Conservation (phyloP, 2,888 invertebrate genomes). For the Drosophila picticornis region DNA sequence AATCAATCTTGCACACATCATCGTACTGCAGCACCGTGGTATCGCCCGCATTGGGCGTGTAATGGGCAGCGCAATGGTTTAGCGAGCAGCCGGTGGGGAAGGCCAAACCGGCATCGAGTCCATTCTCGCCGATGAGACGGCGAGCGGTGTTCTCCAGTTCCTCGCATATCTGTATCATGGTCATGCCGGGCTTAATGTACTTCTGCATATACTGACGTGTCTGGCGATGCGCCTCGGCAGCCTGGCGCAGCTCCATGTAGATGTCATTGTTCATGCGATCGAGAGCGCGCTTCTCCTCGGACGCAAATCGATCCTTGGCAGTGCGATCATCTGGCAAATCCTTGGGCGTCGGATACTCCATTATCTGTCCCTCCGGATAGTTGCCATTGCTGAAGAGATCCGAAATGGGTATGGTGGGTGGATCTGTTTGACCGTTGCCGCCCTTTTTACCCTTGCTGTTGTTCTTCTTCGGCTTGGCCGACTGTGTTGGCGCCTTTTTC, state of each 20-base stretch:
- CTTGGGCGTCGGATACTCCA: slow-evolving; percentile 90
- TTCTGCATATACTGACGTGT: slow-evolving; percentile 90
- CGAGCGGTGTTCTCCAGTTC: slow-evolving; percentile 97
- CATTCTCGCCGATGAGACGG: slow-evolving; percentile 96
- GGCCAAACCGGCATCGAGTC: slow-evolving; percentile 96
- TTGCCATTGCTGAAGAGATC: slow-evolving; percentile 93
- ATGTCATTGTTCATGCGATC: slow-evolving; percentile 96
- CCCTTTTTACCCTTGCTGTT: slow-evolving; percentile 86
- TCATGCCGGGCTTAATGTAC: slow-evolving; percentile 99
- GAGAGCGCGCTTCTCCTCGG: slow-evolving; percentile 94
- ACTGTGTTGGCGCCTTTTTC: slow-evolving; percentile 66
- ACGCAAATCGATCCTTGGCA: slow-evolving; percentile 93
- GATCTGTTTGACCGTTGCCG: slow-evolving; percentile 88
- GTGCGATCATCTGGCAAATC: slow-evolving; percentile 91
- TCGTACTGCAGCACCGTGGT: slow-evolving; percentile 96
- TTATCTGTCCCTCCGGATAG: slow-evolving; percentile 96
- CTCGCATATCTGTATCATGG: slow-evolving; percentile 99
- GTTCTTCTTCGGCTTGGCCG: slow-evolving; percentile 82
- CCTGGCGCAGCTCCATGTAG: slow-evolving; percentile 93
- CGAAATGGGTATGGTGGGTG: slow-evolving; percentile 94
- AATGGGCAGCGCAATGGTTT: slow-evolving; percentile 99
- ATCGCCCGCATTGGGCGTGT: slow-evolving; percentile 99
- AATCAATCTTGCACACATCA: slow-evolving; percentile 99
- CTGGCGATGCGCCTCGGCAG: slow-evolving; percentile 99
- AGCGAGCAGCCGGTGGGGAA: slow-evolving; percentile 99